Conservation (phyloP, 35 echinoderm and acorn worm species). For the Lytechinus pictus region DNA sequence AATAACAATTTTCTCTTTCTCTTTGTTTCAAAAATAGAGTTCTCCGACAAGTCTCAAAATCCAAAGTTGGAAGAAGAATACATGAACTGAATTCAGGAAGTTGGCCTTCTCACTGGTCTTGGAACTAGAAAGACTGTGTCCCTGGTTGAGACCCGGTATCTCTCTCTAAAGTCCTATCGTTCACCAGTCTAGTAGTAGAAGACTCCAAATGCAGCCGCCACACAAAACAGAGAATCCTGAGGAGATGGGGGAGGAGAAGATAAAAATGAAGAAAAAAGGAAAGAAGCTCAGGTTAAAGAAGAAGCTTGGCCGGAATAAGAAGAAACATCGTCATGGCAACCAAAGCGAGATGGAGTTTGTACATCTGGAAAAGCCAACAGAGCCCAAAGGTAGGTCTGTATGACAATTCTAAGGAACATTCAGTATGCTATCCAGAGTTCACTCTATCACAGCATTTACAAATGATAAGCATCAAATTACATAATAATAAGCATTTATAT, state of each 20-base stretch:
- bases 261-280: slow-evolving; percentile 27
- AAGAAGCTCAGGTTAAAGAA: slow-evolving; percentile 42
- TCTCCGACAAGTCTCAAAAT: background rate
- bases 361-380: background rate
- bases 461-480: no score
- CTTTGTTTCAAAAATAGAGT: background rate
- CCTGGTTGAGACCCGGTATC: background rate
- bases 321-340: slow-evolving; percentile 12
- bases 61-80: background rate
- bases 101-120: background rate
- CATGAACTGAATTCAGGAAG: background rate
- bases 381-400: background rate
- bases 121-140: background rate
- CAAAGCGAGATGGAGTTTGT: background rate
- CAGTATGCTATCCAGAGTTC: no score
- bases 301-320: background rate
- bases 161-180: background rate
- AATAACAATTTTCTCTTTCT: background rate
- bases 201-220: slow-evolving; percentile 79
- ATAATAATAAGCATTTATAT: no score
- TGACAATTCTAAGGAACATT: no score
- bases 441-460: no score
- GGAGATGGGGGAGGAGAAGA: background rate
- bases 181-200: slow-evolving; percentile 63
- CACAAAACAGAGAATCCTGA: slow-evolving; percentile 80